Base-by-base conservation (phyloP, 2,797 vertebrate genomes). In the Hyperoplus immaculatus region DNA sequence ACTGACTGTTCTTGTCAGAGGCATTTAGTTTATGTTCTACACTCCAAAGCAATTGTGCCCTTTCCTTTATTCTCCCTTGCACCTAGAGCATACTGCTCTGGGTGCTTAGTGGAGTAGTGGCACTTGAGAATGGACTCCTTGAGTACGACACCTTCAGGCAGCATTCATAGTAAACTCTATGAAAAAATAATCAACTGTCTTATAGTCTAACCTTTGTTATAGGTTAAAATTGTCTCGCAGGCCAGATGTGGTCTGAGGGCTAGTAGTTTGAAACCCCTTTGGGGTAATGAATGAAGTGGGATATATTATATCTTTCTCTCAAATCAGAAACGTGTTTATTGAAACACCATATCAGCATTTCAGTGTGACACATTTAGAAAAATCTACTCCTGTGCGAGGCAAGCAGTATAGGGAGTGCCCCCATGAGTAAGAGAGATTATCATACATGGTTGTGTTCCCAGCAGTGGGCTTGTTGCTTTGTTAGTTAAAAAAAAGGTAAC, bases 1-100 rank as follows among this genome's bases (percentile, higher is more conserved):
- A 75, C 59, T 55, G 43, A 63, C 67, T 69, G 55, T 55, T 11
- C 21, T n/a, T 57, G 50, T 72, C 43, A 60, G 46, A 72, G 55
- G 7, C 0, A 2, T 62, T 38, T 47, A 53, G 60, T 74, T 65
- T 15, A 61, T 62, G 55, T 65, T 63, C 55, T 57, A n/a, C 13
- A 42, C 46, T 39, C 9, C 21, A 70, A 43, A 39, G 0, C 50
- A 1, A n/a, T 42, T 6, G 1, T 47, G 13, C n/a, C 16, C 18
- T 15, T 56, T 4, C n/a, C 69, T 47, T 4, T 38, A 14, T 7
- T 39, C 43, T n/a, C 36, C 46, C 6, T 29, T 42, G 0, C 38
- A 36, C 58, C 54, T 9, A n/a, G 29, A 29, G 39, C 9, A 29
- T 13, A 41, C n/a, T 8, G 42, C 49, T 54, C 4, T 69, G 47